Evolutionary conservation across 2,113 vertebrate species (phyloP), one percentile per base, ranked within the genome.

Genomic region (Gracilinanus agilis): DNA sequence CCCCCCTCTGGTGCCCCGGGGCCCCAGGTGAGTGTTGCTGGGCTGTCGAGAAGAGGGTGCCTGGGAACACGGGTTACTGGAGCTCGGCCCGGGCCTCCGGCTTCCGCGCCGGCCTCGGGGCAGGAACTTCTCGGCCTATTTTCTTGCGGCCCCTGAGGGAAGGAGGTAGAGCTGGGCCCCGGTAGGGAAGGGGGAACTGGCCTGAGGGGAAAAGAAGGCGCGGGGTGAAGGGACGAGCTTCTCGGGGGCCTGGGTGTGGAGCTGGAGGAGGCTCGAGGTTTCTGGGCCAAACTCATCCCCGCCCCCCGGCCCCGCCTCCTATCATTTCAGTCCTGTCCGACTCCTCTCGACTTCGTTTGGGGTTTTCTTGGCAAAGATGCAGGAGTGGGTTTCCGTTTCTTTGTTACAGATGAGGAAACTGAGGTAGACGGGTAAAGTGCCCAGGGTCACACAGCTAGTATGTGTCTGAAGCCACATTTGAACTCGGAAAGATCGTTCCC

Each of bases 1-100:
- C 29, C 1, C 13, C 21, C 0, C 34, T 3, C 6, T 2, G 67
- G 7, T 16, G 34, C 1, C 1, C 34, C 34, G n/a, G 0, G 49
- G 49, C 5, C 16, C 67, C n/a, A 9, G 67, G 67, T 83, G n/a
- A 83, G n/a, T 83, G 19, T 19, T 83, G 5, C 0, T 40, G n/a
- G 16, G n/a, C 7, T 40, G n/a, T 19, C n/a, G 67, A 6, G n/a
- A n/a, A 13, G n/a, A 83, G 67, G 34, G 19, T 83, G 13, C 3
- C n/a, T 1, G n/a, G 67, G 67, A 1, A 21, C 34, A 21, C 5
- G 0, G 61, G 6, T 16, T n/a, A 2, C n/a, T 16, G 9, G 16
- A 40, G n/a, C 67, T n/a, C 9, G 8, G 44, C 23, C 88, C 24
- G 88, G 27, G 58, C 58, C 3, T 34, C 61, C 67, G 67, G 34